Evolutionary conservation across 2,113 vertebrate species (phyloP).

Genomic region (Rhizomys pruinosus): DNA sequence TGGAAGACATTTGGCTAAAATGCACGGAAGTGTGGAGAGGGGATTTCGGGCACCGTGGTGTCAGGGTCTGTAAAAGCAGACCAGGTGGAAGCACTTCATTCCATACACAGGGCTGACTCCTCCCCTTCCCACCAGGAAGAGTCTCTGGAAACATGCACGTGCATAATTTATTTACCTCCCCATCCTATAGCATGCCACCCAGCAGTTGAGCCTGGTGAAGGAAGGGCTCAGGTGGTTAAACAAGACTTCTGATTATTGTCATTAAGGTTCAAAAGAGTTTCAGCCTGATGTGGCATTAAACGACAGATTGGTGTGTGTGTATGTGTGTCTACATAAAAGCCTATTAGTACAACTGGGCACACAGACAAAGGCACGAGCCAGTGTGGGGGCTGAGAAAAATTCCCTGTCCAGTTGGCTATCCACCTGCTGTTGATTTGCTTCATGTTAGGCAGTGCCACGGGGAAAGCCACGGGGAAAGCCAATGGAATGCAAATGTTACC

Average conservation of each 20-base stretch:
- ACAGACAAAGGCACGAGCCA: slow-evolving; percentile 51
- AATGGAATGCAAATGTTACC: slow-evolving; percentile 60
- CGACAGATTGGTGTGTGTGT: neutral
- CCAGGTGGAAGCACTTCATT: neutral
- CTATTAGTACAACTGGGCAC: slow-evolving; percentile 31
- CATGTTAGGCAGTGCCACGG: neutral
- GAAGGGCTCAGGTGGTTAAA: slow-evolving; percentile 74
- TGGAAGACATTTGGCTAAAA: slow-evolving; percentile 3
- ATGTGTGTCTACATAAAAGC: slow-evolving; percentile 14
- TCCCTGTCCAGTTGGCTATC: slow-evolving; percentile 33
- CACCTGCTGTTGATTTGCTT: slow-evolving; percentile 56
- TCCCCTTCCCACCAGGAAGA: neutral
- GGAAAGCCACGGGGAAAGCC: slow-evolving; percentile 50
- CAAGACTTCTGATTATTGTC: slow-evolving; percentile 65
- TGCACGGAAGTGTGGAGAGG: neutral
- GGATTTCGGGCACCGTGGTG: neutral
- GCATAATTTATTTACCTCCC: slow-evolving; percentile 85
- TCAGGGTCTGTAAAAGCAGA: neutral
- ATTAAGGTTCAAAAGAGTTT: slow-evolving; percentile 67
- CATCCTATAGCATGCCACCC: slow-evolving; percentile 82
- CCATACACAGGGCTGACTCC: neutral
- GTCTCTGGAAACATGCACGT: slow-evolving; percentile 75
- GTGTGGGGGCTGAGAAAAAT: slow-evolving; percentile 8
- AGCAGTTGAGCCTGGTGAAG: slow-evolving; percentile 75
- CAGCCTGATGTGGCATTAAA: slow-evolving; percentile 62